phyloP scores from a whole-genome alignment of 2,797 vertebrate genomes.

The Tokudaia tokunoshimensis region DNA sequence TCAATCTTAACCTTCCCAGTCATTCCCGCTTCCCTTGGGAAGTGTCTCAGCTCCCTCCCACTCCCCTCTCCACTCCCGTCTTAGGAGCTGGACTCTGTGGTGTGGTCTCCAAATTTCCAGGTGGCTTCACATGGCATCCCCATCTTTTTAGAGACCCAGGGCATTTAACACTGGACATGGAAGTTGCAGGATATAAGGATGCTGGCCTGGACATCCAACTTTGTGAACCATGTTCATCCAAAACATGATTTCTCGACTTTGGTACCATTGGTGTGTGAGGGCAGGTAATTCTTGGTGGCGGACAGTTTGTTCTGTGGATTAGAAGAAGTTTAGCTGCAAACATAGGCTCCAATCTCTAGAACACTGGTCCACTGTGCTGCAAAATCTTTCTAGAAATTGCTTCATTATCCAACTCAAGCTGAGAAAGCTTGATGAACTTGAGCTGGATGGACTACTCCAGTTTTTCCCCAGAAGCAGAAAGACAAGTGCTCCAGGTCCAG shows the following conservation, averaged over 20 bases:
- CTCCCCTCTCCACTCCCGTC: not conserved
- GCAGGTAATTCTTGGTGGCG: slow-evolving; percentile 6
- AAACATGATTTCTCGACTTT: not conserved
- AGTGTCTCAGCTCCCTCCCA: not conserved
- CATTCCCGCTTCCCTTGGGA: slow-evolving; percentile 47
- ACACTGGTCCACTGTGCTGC: not conserved
- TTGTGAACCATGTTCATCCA: not conserved
- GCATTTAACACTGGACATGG: not conserved
- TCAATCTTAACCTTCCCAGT: slow-evolving; percentile 28
- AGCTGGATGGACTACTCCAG: not conserved
- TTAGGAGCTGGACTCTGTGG: not conserved
- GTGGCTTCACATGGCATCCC: not conserved
- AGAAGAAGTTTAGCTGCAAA: not conserved
- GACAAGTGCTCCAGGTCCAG: not conserved
- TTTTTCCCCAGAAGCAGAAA: slow-evolving; percentile 43
- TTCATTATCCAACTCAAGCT: not conserved
- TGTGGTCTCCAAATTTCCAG: not conserved
- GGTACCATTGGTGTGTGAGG: not conserved
- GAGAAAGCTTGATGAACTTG: not conserved
- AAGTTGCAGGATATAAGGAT: not conserved
- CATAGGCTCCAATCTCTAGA: not conserved
- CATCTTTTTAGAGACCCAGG: slow-evolving; percentile 32
- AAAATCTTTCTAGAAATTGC: slow-evolving; percentile 29
- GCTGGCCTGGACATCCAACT: not conserved
- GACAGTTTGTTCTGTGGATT: not conserved